phyloP scores from a whole-genome alignment of 2,888 invertebrate genomes.

The Leucophenga montana region DNA sequence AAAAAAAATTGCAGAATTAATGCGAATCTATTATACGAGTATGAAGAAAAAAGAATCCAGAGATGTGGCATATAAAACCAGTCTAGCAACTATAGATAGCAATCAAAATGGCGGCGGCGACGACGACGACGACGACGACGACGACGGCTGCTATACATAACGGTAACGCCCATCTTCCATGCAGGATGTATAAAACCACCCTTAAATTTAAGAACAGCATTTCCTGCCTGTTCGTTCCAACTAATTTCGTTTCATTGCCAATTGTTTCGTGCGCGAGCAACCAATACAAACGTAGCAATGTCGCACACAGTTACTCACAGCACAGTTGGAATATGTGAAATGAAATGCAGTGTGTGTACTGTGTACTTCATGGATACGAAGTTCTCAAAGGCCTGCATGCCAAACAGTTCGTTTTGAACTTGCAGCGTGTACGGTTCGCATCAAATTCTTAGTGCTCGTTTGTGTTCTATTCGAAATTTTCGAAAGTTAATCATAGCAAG shows the following conservation, averaged over 20 bases:
- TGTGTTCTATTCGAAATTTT: not conserved
- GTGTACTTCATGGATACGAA: conserved; percentile 28
- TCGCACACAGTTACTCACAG: too few relatives aligned
- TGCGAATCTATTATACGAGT: not conserved
- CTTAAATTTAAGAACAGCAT: conserved; percentile 38
- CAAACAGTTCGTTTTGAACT: conserved; percentile 47
- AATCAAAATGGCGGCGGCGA: conserved; percentile 65
- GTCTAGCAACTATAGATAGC: not conserved
- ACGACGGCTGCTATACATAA: conserved; percentile 47
- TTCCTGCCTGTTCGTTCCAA: conserved; percentile 40
- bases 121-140: too few relatives aligned
- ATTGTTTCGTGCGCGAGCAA: not conserved
- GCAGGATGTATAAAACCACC: conserved; percentile 44
- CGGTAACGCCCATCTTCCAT: conserved; percentile 46
- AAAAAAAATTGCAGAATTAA: conserved; percentile 10
- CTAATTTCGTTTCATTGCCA: not conserved
- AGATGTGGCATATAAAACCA: not conserved
- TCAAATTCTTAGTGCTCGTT: not conserved
- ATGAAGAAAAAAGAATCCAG: conserved; percentile 11
- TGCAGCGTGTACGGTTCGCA: conserved; percentile 42
- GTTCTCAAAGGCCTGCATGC: not conserved
- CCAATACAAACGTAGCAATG: conserved; percentile 29
- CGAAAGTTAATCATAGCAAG: not conserved
- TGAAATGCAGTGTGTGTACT: conserved; percentile 47
- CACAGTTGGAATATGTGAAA: too few relatives aligned